phyloP scores from a whole-genome alignment of 2,797 vertebrate genomes.

The Salarias fasciatus region DNA sequence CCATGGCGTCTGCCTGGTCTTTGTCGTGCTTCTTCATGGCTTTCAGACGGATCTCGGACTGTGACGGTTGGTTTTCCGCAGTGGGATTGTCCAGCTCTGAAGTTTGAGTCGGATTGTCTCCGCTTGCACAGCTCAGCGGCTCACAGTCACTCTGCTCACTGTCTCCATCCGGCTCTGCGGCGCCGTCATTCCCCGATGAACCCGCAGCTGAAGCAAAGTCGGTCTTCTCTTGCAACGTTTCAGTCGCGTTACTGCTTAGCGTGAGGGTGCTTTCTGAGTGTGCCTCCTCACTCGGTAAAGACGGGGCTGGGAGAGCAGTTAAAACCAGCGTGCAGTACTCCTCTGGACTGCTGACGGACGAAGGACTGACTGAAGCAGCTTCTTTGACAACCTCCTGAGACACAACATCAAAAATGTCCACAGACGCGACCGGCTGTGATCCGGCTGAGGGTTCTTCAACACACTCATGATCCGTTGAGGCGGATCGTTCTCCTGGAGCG shows the following conservation, averaged over 20 bases:
- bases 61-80: slow-evolving; percentile 18
- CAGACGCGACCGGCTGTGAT: slow-evolving; percentile 13
- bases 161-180: slow-evolving; percentile 25
- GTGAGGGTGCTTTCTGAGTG: slow-evolving; percentile 10
- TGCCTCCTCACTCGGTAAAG: slow-evolving; percentile 17
- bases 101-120: too few relatives aligned
- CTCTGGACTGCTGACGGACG: slow-evolving; percentile 45
- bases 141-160: slow-evolving; percentile 43
- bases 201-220: slow-evolving; percentile 22
- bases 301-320: slow-evolving; percentile 55
- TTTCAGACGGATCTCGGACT: slow-evolving; percentile 78
- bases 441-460: neutral
- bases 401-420: slow-evolving; percentile 35
- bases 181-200: slow-evolving; percentile 62
- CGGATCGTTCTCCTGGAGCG: neutral
- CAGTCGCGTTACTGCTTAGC: neutral
- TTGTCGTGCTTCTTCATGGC: slow-evolving; percentile 89
- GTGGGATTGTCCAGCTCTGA: slow-evolving; percentile 9
- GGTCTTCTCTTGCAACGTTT: slow-evolving; percentile 23
- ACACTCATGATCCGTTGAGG: neutral
- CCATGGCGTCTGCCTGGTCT: slow-evolving; percentile 89
- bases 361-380: slow-evolving; percentile 27
- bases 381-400: slow-evolving; percentile 42
- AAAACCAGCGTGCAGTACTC: slow-evolving; percentile 76
- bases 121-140: neutral